phyloP scores from a whole-genome alignment of 2,888 invertebrate genomes.

The Cataglyphis albicans region DNA sequence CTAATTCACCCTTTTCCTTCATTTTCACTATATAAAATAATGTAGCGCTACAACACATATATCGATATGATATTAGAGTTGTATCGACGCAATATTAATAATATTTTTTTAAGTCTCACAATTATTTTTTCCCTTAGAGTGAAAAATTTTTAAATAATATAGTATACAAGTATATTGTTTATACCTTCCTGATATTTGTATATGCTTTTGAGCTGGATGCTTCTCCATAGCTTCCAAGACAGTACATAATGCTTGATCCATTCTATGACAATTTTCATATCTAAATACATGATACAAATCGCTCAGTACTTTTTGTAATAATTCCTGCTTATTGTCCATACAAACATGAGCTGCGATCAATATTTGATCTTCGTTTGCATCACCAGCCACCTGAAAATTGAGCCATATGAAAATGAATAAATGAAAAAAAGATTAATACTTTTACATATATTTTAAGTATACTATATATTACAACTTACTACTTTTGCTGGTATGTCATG shows the following conservation, averaged over 20 bases:
- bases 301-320: slow-evolving; percentile 94
- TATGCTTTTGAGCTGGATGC: slow-evolving; percentile 94
- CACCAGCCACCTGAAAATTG: slow-evolving; percentile 92
- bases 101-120: slow-evolving; percentile 7
- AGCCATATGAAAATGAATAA: neutral
- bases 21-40: slow-evolving; percentile 98
- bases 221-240: slow-evolving; percentile 96
- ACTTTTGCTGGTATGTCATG: slow-evolving; percentile 96
- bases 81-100: neutral
- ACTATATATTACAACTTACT: slow-evolving; percentile 87
- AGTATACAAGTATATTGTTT: slow-evolving; percentile 22
- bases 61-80: slow-evolving; percentile 4
- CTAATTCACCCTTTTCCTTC: slow-evolving; percentile 91
- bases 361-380: slow-evolving; percentile 96
- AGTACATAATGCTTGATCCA: slow-evolving; percentile 91
- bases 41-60: slow-evolving; percentile 91
- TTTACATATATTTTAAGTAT: neutral
- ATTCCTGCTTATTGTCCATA: slow-evolving; percentile 92
- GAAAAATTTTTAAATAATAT: neutral
- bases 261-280: slow-evolving; percentile 92
- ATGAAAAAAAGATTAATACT: neutral
- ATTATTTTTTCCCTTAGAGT: neutral
- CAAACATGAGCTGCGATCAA: slow-evolving; percentile 94
- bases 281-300: slow-evolving; percentile 96
- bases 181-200: slow-evolving; percentile 97